phyloP scores from a whole-genome alignment of 2,113 vertebrate genomes.

The Leucopsar rothschildi region DNA sequence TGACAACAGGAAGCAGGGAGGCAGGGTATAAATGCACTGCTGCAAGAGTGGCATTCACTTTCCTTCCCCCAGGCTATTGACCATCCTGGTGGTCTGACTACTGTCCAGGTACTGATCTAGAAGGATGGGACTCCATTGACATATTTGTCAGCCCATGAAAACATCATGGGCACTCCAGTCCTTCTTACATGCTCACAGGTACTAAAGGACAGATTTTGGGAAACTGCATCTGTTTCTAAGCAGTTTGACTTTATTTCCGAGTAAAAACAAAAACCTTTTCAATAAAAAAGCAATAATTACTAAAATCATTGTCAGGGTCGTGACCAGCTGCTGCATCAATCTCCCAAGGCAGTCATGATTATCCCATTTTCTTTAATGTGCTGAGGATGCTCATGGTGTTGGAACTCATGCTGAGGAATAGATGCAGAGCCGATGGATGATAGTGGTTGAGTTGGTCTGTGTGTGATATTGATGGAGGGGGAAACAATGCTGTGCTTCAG shows the following conservation, averaged over 20 bases:
- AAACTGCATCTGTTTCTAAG: not conserved
- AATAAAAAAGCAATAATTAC: not conserved
- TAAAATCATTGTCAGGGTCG: not conserved
- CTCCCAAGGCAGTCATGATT: not conserved
- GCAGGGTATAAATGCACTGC: not conserved
- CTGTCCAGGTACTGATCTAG: not conserved
- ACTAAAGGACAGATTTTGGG: not conserved
- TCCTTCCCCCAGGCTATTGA: not conserved
- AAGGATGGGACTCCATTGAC: not conserved
- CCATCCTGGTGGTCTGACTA: rapidly evolving
- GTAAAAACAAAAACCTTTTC: not conserved
- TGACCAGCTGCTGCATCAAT: not conserved
- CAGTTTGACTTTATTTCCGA: not conserved
- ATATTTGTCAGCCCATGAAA: not conserved
- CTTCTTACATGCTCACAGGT: not conserved
- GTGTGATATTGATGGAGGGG: not conserved
- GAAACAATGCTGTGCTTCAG: not conserved
- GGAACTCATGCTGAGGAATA: not conserved
- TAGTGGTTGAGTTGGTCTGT: not conserved
- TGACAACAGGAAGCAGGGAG: not conserved
- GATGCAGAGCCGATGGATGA: not conserved
- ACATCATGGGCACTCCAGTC: rapidly evolving
- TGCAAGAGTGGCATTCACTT: not conserved
- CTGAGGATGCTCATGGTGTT: not conserved
- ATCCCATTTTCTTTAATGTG: rapidly evolving